phyloP scores from a whole-genome alignment of 2,113 vertebrate genomes.

The Myotis brandtii region DNA sequence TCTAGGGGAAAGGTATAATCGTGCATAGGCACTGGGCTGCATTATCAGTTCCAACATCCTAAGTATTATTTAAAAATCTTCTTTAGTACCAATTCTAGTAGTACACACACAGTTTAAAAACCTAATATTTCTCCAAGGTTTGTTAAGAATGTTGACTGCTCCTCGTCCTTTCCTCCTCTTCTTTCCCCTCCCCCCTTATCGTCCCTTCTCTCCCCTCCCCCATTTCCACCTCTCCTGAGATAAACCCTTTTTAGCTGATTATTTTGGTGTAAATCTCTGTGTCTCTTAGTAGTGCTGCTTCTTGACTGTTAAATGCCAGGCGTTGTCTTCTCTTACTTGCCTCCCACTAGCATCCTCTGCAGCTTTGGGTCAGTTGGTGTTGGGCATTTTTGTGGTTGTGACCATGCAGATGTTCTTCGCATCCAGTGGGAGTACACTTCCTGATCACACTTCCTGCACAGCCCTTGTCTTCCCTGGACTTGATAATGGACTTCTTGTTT shows the following conservation, averaged over 20 bases:
- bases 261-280: background rate
- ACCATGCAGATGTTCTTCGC: background rate
- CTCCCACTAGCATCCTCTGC: rapidly evolving
- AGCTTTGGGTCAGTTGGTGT: background rate
- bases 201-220: rapidly evolving
- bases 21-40: background rate
- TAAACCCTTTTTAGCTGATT: background rate
- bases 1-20: background rate
- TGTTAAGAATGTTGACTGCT: background rate
- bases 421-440: background rate
- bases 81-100: background rate
- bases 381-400: background rate
- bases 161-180: too few species aligned
- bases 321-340: background rate
- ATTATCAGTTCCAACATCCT: background rate
- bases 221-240: background rate
- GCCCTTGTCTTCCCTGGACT: background rate
- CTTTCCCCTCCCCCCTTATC: rapidly evolving
- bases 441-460: background rate
- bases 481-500: background rate
- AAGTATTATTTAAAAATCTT: background rate
- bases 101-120: background rate
- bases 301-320: background rate
- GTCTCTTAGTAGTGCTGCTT: background rate
- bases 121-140: background rate